Percentiles rank a stretch among this genome's conserved stretches.
Conservation (phyloP, 2,113 vertebrate genomes). For the Ploceus nigricollis region DNA sequence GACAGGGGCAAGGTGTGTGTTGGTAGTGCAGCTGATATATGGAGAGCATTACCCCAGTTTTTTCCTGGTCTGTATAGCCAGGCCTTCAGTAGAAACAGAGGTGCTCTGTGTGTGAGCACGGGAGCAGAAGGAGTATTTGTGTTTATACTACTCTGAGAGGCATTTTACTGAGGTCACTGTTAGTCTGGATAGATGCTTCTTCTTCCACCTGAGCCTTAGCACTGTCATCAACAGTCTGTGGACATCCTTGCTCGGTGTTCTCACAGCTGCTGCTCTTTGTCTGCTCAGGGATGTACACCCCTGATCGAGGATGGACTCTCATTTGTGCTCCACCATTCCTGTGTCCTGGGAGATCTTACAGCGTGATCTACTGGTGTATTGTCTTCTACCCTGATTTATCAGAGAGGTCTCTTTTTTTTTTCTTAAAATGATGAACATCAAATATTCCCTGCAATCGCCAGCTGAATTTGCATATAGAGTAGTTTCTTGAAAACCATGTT, state of each 20-base stretch:
- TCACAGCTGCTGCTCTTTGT: neutral
- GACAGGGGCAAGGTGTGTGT: neutral
- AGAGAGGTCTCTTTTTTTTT: neutral
- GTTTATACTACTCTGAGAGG: neutral
- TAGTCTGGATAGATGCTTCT: neutral
- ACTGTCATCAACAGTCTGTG: neutral
- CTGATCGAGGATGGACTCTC: neutral
- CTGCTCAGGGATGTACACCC: neutral
- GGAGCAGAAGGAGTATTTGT: neutral
- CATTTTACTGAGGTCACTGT: neutral
- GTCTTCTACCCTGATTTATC: neutral
- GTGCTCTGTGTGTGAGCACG: neutral
- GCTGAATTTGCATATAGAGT: neutral
- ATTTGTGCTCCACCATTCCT: neutral
- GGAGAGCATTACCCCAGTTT: neutral
- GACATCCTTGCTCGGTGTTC: neutral
- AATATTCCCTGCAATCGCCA: neutral
- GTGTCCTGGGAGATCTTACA: neutral
- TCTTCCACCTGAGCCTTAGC: neutral
- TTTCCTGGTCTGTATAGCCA: neutral
- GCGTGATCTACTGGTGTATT: fast-evolving
- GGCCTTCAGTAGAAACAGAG: neutral
- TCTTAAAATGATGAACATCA: neutral
- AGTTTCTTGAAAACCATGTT: neutral
- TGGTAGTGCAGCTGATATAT: fast-evolving